phyloP scores from a whole-genome alignment of 2,888 invertebrate genomes.

The Folsomia manolachei region DNA sequence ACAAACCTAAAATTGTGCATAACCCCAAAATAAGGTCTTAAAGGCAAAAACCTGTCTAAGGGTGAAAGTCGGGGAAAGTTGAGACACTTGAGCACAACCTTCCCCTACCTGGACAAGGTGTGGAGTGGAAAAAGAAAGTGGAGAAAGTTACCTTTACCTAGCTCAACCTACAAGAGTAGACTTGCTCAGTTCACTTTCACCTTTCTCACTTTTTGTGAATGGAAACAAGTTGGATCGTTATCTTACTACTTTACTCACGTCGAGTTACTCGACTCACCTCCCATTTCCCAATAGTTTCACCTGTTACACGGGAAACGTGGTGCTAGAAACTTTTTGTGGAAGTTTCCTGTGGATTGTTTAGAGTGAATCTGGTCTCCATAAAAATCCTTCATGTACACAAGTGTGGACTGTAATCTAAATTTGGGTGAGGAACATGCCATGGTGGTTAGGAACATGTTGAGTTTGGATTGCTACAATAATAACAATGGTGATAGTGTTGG shows the following conservation, averaged over 20 bases:
- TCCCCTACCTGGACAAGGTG: not conserved
- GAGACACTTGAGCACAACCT: not conserved
- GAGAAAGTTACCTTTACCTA: slow-evolving; percentile 1
- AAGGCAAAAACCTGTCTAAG: not conserved
- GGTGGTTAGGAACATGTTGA: slow-evolving; percentile 51
- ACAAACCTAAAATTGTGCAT: not conserved
- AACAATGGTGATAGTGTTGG: slow-evolving; percentile 35
- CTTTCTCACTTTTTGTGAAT: slow-evolving; percentile 6
- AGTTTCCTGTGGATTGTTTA: too few species aligned
- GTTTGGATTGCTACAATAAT: slow-evolving; percentile 50
- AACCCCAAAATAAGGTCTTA: not conserved
- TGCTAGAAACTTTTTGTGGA: not conserved
- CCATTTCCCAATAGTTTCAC: not conserved
- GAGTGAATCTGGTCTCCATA: not conserved
- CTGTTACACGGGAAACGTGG: not conserved
- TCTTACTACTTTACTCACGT: not conserved
- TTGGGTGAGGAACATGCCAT: slow-evolving; percentile 44
- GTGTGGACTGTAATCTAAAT: not conserved
- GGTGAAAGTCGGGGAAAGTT: not conserved
- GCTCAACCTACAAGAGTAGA: not conserved
- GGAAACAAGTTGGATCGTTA: not conserved
- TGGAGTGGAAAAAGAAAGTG: not conserved
- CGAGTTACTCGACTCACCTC: not conserved
- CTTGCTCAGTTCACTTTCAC: not conserved
- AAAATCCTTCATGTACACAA: not conserved